Evolutionary conservation across 2,113 vertebrate species (phyloP).

Genomic region (Dicentrarchus labrax): DNA sequence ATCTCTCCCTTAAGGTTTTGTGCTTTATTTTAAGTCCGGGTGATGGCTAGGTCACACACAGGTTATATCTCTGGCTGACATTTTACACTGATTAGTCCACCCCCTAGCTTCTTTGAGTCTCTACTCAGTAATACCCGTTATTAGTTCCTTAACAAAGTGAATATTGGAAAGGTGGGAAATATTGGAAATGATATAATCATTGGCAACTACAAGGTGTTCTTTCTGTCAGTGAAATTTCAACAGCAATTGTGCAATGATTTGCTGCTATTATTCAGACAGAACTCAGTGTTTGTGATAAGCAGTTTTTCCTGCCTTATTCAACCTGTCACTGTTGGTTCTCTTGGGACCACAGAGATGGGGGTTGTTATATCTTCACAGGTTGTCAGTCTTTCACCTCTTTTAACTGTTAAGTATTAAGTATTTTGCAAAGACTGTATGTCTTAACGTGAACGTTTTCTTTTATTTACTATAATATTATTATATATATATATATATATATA

Average conservation of each 20-base stretch:
- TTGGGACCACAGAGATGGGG: too few species aligned
- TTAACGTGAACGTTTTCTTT: too few species aligned
- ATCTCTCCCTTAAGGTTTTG: constrained; percentile 27
- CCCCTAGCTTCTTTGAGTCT: constrained; percentile 24
- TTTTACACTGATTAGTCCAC: constrained; percentile 31
- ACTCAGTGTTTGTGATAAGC: not conserved
- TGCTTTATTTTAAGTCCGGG: constrained; percentile 58
- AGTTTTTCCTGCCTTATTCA: not conserved
- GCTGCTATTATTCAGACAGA: not conserved
- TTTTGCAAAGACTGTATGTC: not conserved
- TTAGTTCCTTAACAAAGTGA: constrained; percentile 17
- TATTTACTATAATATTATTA: too few species aligned
- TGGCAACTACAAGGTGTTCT: not conserved
- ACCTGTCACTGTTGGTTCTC: too few species aligned
- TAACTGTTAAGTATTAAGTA: too few species aligned
- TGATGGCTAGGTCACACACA: constrained; percentile 12
- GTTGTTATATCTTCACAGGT: too few species aligned
- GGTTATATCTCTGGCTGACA: constrained; percentile 30
- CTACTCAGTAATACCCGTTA: not conserved
- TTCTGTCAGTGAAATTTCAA: not conserved
- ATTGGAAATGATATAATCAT: not conserved
- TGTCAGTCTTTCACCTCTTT: too few species aligned
- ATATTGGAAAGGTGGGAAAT: not conserved
- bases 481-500: too few species aligned
- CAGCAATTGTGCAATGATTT: not conserved